Conservation (phyloP, 1,140 invertebrate species). For the Yoshiicerus persimilis region DNA sequence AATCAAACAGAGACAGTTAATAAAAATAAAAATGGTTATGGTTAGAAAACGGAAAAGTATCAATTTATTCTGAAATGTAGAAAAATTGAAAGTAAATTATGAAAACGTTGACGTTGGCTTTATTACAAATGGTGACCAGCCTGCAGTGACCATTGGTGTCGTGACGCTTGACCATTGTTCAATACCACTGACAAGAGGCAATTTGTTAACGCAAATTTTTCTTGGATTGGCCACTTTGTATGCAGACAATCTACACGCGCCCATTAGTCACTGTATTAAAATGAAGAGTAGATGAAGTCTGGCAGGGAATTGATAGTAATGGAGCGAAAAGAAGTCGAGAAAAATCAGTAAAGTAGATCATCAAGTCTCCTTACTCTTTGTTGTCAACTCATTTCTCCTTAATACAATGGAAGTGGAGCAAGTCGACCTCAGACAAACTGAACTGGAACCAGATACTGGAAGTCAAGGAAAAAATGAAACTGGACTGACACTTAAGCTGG, state of each 20-base stretch:
- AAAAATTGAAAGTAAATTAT: no score
- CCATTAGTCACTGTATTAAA: slow-evolving; percentile 12
- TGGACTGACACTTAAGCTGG: neutral
- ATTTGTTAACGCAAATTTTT: neutral
- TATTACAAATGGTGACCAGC: no score
- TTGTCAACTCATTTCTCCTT: neutral
- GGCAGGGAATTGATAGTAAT: neutral
- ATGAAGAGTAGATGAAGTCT: neutral
- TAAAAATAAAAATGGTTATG: no score
- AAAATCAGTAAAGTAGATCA: slow-evolving; percentile 13
- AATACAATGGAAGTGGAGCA: neutral
- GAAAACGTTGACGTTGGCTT: no score
- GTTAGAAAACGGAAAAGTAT: no score
- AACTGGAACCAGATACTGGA: neutral
- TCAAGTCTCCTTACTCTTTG: neutral
- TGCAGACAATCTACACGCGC: slow-evolving; percentile 2
- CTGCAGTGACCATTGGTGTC: no score
- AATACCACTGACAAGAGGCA: neutral
- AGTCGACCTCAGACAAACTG: neutral
- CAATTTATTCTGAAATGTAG: no score
- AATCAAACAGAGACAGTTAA: no score
- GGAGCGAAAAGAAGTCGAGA: neutral
- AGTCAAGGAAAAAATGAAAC: neutral
- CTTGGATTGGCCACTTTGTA: neutral
- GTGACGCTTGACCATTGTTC: neutral